Evolutionary conservation across 2,888 invertebrate species (phyloP), one percentile per base, ranked within the genome.

Genomic region (Macaria notata): DNA sequence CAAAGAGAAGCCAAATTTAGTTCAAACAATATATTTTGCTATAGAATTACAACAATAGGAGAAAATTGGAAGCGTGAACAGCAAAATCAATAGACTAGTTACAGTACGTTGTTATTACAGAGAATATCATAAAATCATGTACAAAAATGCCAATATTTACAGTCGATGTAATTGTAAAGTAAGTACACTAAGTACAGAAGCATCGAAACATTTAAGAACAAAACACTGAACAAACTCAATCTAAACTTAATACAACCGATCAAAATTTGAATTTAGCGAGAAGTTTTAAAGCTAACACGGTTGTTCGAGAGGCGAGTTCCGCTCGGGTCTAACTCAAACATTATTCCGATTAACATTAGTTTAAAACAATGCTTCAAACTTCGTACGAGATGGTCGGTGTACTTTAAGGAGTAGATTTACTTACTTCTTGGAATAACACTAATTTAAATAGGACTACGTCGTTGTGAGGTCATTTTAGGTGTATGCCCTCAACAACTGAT

Each of bases 261-360:
- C 75, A 73, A 81, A 81, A 80, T 81, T 79, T 75, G 76, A 76
- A 76, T 74, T 78, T 70, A 44, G 29, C n/a, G 29, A 48, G 36
- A 29, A 81, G 72, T 79, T 78, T 75, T 68, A 71, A 73, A 75
- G 69, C 69, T 61, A 72, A 73, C 66, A 69, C 5, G 36, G 50
- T 38, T 49, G 44, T 64, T 62, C 57, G 62, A 64, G 64, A 65
- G 70, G 68, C 63, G 61, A 67, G 73, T 74, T 75, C 70, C 71
- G 68, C 45, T 72, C 72, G 73, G 66, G 71, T 73, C 75, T 76
- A 78, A 77, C 75, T 78, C 73, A 75, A 79, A 79, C 78, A 77
- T 69, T 41, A 68, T 74, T 68, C 64, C 73, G 75, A 80, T 79
- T 78, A 81, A 80, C 81, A 83, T 81, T 78, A 80, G 80, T 83